phyloP scores from a whole-genome alignment of 2,113 vertebrate species.

The Erythrolamprus reginae region DNA sequence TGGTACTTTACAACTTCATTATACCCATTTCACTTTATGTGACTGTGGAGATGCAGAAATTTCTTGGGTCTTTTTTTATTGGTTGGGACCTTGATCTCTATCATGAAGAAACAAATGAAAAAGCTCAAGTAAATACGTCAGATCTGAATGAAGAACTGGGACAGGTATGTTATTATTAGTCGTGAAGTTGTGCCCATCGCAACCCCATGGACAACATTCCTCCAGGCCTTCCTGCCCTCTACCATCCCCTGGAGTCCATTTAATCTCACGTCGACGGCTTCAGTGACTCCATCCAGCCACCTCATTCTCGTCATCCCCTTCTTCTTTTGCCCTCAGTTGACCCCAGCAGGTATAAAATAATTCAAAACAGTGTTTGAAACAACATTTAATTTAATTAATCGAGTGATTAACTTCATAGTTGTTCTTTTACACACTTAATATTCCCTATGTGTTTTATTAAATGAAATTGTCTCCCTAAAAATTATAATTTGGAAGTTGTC shows the following conservation, averaged over 20 bases:
- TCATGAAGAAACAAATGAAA: conserved; percentile 91
- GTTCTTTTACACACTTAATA: background rate
- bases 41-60: conserved; percentile 99
- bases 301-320: too few species aligned
- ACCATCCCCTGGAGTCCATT: too few species aligned
- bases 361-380: background rate
- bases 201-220: too few species aligned
- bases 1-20: conserved; percentile 98
- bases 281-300: too few species aligned
- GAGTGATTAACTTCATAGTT: background rate
- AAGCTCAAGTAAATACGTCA: conserved; percentile 97
- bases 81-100: conserved; percentile 98
- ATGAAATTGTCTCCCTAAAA: background rate
- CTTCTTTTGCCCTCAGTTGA: too few species aligned
- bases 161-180: conserved; percentile 67
- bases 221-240: too few species aligned
- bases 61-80: conserved; percentile 97
- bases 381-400: background rate
- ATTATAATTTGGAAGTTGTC: background rate
- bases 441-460: background rate
- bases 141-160: conserved; percentile 98
- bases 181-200: too few species aligned
- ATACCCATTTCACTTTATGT: conserved; percentile 98
- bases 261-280: too few species aligned
- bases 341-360: conserved; percentile 71